Conservation (phyloP, 2,797 vertebrate species). For the Galago senegalensis region DNA sequence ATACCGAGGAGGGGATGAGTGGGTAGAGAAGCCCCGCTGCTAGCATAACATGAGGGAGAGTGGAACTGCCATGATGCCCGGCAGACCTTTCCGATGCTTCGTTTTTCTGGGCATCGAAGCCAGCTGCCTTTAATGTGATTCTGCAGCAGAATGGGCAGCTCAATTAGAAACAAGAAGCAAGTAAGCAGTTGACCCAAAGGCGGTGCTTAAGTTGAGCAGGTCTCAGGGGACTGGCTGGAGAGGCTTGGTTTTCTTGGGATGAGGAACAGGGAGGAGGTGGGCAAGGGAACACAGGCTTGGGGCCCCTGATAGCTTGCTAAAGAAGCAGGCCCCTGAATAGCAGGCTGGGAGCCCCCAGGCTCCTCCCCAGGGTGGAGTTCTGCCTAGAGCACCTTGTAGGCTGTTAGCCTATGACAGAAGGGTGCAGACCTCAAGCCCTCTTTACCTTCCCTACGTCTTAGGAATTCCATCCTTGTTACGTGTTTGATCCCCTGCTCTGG, state of each 20-base stretch:
- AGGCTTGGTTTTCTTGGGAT: slow-evolving; percentile 53
- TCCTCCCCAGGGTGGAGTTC: no score
- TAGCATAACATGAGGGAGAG: slow-evolving; percentile 78
- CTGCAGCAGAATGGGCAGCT: slow-evolving; percentile 83
- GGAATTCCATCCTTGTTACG: not conserved
- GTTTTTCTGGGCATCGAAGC: slow-evolving; percentile 85
- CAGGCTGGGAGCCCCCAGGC: not conserved
- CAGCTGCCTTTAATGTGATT: slow-evolving; percentile 85
- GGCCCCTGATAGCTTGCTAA: slow-evolving; percentile 37
- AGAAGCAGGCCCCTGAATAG: slow-evolving; percentile 47
- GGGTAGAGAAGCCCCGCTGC: slow-evolving; percentile 46
- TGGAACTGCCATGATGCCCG: slow-evolving; percentile 81
- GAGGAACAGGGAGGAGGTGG: slow-evolving; percentile 47
- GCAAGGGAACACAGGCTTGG: not conserved
- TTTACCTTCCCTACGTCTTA: not conserved
- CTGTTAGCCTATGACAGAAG: not conserved
- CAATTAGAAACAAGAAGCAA: slow-evolving; percentile 83
- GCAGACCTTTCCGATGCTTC: slow-evolving; percentile 84
- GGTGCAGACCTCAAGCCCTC: not conserved
- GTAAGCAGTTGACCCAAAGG: slow-evolving; percentile 84
- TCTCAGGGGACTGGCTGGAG: slow-evolving; percentile 45
- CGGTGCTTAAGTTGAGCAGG: slow-evolving; percentile 81
- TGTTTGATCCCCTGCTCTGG: not conserved
- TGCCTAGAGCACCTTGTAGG: not conserved
- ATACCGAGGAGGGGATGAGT: not conserved